phyloP scores from a whole-genome alignment of 2,797 vertebrate genomes.

The Enteromius radiatus region DNA sequence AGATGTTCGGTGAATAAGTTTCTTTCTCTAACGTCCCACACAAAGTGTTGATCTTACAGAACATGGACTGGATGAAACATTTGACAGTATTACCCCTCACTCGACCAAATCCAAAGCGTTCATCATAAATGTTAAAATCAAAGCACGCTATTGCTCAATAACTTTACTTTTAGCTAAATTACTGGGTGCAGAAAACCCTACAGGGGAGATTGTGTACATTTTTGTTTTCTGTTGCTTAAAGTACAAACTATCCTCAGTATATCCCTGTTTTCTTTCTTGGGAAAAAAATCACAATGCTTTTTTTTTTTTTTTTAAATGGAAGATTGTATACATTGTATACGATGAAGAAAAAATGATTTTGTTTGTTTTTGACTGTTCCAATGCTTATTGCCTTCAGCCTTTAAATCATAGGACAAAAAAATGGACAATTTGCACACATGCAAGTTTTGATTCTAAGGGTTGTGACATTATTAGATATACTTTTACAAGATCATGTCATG shows the following conservation, averaged over 20 bases:
- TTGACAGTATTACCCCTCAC: conserved; percentile 62
- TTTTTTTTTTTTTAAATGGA: conserved; percentile 44
- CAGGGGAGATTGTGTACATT: conserved; percentile 60
- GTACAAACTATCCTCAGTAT: conserved; percentile 51
- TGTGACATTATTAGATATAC: conserved; percentile 52
- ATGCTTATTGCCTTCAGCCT: conserved; percentile 61
- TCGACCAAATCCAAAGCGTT: conserved; percentile 60
- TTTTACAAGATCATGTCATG: conserved; percentile 50
- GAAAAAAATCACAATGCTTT: conserved; percentile 49
- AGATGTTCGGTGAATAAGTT: conserved; percentile 56
- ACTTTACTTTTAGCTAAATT: conserved; percentile 49
- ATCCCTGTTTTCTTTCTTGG: conserved; percentile 44
- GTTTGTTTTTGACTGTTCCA: conserved; percentile 64
- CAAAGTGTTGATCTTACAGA: conserved; percentile 51
- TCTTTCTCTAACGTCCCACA: conserved; percentile 49
- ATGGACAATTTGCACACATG: conserved; percentile 59
- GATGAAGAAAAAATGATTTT: conserved; percentile 52
- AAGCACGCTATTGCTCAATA: conserved; percentile 48
- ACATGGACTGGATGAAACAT: conserved; percentile 58
- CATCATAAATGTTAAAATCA: conserved; percentile 50
- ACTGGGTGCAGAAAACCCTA: conserved; percentile 57
- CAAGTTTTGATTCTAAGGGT: conserved; percentile 59
- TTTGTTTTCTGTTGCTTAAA: conserved; percentile 56
- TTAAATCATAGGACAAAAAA: conserved; percentile 54
- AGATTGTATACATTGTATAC: conserved; percentile 63